Conservation (phyloP, 1,140 invertebrate genomes). For the Magallana gigas region DNA sequence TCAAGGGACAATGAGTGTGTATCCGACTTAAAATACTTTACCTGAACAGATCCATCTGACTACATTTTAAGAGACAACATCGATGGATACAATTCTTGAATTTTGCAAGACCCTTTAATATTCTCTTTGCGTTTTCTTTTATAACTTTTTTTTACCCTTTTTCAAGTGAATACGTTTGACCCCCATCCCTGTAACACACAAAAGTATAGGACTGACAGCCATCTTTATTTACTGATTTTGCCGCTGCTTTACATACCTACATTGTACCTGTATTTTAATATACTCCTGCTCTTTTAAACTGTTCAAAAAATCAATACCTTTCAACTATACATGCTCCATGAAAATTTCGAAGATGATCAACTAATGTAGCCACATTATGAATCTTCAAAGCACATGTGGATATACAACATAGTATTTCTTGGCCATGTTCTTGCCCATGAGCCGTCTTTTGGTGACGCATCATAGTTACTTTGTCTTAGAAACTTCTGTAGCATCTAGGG, state of each 20-base stretch:
- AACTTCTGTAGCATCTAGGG: not conserved
- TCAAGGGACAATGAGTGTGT: not conserved
- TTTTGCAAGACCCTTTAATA: constrained; percentile 12
- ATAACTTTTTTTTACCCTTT: not conserved
- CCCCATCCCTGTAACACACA: constrained; percentile 3
- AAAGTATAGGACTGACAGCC: constrained; percentile 2
- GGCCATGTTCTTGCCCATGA: not conserved
- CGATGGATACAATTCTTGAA: not conserved
- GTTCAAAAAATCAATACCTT: not conserved
- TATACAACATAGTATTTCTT: not conserved
- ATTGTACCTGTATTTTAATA: not conserved
- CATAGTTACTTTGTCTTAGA: not conserved
- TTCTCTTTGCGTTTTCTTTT: not conserved
- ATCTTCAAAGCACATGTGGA: not conserved
- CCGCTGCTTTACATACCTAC: not conserved
- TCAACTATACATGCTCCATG: not conserved
- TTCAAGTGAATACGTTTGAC: not conserved
- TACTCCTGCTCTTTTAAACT: not conserved
- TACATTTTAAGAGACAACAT: not conserved
- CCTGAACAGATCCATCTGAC: not conserved
- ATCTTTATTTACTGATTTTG: not conserved
- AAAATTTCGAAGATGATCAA: not conserved
- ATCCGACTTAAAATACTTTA: not conserved
- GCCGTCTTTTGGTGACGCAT: not conserved
- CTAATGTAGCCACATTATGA: constrained; percentile 1